A percentile compares a stretch with the other conserved stretches of the same genome.
These are phyloP conservation scores for Gallinago jamesoni DNA, from an alignment of 2,113 vertebrate species.

Conservation along the genomic window DNA sequence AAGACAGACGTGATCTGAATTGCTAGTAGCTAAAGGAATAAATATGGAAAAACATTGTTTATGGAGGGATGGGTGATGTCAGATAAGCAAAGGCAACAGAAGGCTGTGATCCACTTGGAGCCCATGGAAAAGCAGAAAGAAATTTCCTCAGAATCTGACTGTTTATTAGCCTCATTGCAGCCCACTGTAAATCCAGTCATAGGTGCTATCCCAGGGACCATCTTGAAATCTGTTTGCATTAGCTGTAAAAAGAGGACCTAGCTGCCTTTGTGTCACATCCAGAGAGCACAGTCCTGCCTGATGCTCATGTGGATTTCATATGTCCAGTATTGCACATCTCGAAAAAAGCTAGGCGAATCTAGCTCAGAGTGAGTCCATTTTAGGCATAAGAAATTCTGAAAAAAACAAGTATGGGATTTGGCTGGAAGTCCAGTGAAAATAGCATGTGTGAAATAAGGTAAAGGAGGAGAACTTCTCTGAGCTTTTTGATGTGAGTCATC, in stretches of 20 bases:
- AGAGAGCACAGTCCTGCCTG: not conserved
- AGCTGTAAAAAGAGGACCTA: not conserved
- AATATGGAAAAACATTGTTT: not conserved
- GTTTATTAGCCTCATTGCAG: not conserved
- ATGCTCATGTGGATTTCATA: not conserved
- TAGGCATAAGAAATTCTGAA: not conserved
- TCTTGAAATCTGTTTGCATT: not conserved
- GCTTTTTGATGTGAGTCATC: not conserved
- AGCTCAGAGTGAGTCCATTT: not conserved
- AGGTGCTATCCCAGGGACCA: not conserved
- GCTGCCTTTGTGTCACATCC: not conserved
- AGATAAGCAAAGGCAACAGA: not conserved
- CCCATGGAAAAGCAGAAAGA: not conserved
- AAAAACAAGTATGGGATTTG: not conserved
- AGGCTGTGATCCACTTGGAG: not conserved
- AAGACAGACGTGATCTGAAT: not conserved
- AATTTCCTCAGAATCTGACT: not conserved
- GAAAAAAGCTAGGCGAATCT: not conserved
- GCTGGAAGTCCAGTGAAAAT: not conserved
- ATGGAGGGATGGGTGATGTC: not conserved
- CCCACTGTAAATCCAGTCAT: not conserved
- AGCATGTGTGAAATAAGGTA: not conserved
- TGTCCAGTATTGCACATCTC: rapidly evolving
- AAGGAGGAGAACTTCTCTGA: not conserved
- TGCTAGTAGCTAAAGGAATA: not conserved